Evolutionary conservation across 1,140 invertebrate species (phyloP).

Genomic region (Philaenus spumarius): DNA sequence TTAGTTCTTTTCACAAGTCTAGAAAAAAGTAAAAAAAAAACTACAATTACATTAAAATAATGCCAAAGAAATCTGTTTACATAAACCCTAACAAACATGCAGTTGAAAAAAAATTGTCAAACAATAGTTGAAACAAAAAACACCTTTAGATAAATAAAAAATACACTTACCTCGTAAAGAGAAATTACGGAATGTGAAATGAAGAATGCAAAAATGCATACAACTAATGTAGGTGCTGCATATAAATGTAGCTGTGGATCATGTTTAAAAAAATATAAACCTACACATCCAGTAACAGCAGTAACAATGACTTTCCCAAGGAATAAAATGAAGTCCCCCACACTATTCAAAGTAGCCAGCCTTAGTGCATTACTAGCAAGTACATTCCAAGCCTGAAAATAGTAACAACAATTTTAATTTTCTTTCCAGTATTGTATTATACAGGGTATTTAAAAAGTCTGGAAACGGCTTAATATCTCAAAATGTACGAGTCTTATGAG

Average conservation of each 20-base stretch:
- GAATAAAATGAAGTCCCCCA: slow-evolving; percentile 92
- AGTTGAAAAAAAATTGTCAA: too few relatives aligned
- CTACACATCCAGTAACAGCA: slow-evolving; percentile 63
- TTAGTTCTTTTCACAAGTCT: too few relatives aligned
- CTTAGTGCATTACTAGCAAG: slow-evolving; percentile 77
- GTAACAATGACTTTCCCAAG: slow-evolving; percentile 87
- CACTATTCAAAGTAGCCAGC: slow-evolving; percentile 86
- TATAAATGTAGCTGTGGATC: slow-evolving; percentile 68
- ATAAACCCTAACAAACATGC: too few relatives aligned
- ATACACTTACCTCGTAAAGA: slow-evolving; percentile 84
- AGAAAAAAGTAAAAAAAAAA: too few relatives aligned
- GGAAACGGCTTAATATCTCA: too few relatives aligned
- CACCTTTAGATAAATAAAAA: too few relatives aligned
- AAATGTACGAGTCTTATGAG: too few relatives aligned
- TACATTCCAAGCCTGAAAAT: slow-evolving; percentile 70
- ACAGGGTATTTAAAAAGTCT: too few relatives aligned
- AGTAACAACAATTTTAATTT: neutral
- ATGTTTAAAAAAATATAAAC: slow-evolving; percentile 65
- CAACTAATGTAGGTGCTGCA: slow-evolving; percentile 77
- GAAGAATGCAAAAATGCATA: slow-evolving; percentile 86
- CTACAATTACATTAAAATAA: too few relatives aligned
- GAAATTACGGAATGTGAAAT: slow-evolving; percentile 89
- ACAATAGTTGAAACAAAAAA: too few relatives aligned
- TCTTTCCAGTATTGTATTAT: too few relatives aligned
- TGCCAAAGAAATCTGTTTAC: too few relatives aligned